These are phyloP conservation scores for Aptenodytes forsteri DNA, from an alignment of 2,113 vertebrate species.

Conservation along the genomic window DNA sequence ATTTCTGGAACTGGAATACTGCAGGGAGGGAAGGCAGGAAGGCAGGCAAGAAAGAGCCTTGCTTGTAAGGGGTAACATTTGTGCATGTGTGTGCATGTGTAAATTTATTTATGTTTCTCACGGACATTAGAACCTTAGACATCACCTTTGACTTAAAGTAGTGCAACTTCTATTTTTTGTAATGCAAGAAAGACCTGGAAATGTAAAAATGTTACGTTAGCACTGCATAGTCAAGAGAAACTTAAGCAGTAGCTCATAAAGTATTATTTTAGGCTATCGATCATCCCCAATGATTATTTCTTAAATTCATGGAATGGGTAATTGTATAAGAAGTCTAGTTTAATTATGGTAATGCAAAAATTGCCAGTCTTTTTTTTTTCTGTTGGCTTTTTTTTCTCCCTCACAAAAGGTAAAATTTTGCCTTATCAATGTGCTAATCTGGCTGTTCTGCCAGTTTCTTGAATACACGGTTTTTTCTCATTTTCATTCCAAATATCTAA, in stretches of 20 bases:
- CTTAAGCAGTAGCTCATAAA: neutral
- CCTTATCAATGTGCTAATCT: neutral
- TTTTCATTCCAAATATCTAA: neutral
- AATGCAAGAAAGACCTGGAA: neutral
- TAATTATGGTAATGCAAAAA: neutral
- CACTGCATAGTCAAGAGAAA: neutral
- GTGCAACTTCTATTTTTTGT: neutral
- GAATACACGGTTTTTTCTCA: neutral
- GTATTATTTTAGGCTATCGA: neutral
- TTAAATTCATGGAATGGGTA: neutral
- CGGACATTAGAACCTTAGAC: neutral
- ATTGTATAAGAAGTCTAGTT: neutral
- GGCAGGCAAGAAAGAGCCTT: neutral
- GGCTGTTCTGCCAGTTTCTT: neutral
- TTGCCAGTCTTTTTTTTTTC: neutral
- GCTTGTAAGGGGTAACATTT: neutral
- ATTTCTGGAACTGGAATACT: neutral
- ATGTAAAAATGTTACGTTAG: neutral
- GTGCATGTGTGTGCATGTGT: neutral
- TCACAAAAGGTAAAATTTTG: neutral
- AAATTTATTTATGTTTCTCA: neutral
- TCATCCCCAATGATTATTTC: neutral
- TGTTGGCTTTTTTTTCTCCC: neutral
- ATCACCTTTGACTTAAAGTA: neutral
- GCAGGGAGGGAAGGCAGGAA: neutral